Percentiles rank a stretch among this genome's conserved stretches.
phyloP scores from a whole-genome alignment of 2,113 vertebrate species.

The Poicephalus meyeri region DNA sequence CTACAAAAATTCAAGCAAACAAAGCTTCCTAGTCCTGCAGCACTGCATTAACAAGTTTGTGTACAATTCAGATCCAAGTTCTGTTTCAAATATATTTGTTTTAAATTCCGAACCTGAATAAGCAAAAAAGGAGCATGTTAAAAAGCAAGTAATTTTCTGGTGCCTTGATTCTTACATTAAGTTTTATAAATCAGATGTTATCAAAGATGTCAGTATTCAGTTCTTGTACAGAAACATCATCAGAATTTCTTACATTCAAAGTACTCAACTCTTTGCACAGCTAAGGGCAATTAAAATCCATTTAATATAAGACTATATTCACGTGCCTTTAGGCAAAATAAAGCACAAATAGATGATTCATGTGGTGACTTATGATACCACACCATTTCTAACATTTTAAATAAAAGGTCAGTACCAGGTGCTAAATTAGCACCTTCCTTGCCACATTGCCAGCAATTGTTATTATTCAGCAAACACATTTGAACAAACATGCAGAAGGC shows the following conservation, averaged over 20 bases:
- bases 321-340: not conserved
- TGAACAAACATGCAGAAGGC: not conserved
- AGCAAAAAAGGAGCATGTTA: not conserved
- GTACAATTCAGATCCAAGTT: not conserved
- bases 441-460: not conserved
- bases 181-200: not conserved
- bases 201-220: not conserved
- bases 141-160: not conserved
- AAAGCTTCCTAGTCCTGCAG: not conserved
- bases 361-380: not conserved
- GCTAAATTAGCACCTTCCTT: not conserved
- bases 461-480: not conserved
- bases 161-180: not conserved
- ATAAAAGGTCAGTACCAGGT: not conserved
- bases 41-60: not conserved
- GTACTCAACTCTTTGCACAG: not conserved
- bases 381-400: not conserved
- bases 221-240: not conserved
- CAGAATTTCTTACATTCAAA: not conserved
- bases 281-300: not conserved
- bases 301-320: not conserved
- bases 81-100: not conserved
- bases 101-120: not conserved
- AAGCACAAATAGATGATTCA: not conserved
- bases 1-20: not conserved